Evolutionary conservation across 2,113 vertebrate species (phyloP), one percentile per base, ranked within the genome.

Genomic region (Saimiri boliviensis): DNA sequence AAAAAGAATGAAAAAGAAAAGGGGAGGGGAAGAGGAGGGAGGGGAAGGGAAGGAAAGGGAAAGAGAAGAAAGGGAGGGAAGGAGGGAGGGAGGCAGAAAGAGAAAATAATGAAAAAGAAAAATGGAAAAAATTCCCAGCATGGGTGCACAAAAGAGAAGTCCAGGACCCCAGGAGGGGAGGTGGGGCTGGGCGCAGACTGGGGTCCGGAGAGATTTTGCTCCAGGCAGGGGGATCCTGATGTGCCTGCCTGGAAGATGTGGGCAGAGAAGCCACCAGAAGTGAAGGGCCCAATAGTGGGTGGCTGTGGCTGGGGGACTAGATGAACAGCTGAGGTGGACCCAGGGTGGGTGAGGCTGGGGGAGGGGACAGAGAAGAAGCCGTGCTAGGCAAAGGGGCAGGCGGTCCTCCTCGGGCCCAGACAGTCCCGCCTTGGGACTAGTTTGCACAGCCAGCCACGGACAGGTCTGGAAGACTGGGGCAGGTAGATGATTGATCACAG

Each of bases 341-440:
- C 25, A 45, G 30, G 37, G 40, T 9, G 11, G 7, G 45, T 30
- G 30, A 71, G 52, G 21, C 8, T 89, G 52, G 25, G 3, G 49
- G 25, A 4, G 42, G 25, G 42, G 10, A 14, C 13, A 21, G 37
- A 19, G 56, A 32, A 8, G 63, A 16, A 47, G 5, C 14, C 30
- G 8, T 37, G n/a, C 10, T 4, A 27, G 73, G 23, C 32, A 42
- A 49, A 45, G 13, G 47, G 13, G 37, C 42, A 19, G 23, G 45
- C 4, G 0, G 0, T 10, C 13, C 63, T 47, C 27, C 42, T 8
- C 52, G 13, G 14, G 16, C 60, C 52, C 11, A 0, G 71, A 66
- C 14, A 56, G 11, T 40, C 42, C 42, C 2, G 58, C 12, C 20
- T 12, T 14, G 11, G 30, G 74, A 25, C 60, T 25, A 74, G 45